Percentiles rank a stretch among this genome's conserved stretches.
Evolutionary conservation across 2,113 vertebrate species (phyloP).

Genomic region (Anguilla japonica): DNA sequence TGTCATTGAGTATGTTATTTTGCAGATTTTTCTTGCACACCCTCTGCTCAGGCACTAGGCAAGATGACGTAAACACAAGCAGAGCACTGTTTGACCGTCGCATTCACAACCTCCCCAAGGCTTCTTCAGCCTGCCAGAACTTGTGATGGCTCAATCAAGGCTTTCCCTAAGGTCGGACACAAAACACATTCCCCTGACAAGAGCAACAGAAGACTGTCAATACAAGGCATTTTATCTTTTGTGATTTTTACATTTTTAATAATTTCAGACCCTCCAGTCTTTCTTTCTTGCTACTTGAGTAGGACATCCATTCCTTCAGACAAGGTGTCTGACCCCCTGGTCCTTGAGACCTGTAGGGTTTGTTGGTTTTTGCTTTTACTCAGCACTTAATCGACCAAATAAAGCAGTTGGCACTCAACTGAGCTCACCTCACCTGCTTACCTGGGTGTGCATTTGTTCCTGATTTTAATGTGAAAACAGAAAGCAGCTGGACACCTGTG

Average conservation of each 20-base stretch:
- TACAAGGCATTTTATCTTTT: neutral
- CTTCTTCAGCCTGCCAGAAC: neutral
- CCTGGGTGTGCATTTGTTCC: too few species aligned
- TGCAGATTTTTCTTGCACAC: neutral
- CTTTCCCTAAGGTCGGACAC: neutral
- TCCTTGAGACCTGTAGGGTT: too few species aligned
- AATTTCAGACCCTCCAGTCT: neutral
- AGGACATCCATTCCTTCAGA: neutral
- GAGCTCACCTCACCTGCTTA: too few species aligned
- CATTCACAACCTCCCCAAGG: neutral
- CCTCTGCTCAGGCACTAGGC: neutral
- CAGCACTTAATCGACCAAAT: too few species aligned
- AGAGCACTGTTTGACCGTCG: neutral
- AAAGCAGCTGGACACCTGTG: too few species aligned
- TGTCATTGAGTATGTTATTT: neutral
- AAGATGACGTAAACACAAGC: neutral
- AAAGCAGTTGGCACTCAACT: too few species aligned
- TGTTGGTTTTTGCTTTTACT: too few species aligned
- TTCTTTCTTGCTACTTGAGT: neutral
- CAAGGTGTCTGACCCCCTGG: neutral
- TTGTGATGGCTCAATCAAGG: neutral
- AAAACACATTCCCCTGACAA: neutral
- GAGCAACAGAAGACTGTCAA: neutral
- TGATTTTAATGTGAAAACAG: too few species aligned
- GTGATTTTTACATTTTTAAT: neutral